Evolutionary conservation across 2,797 vertebrate genomes (phyloP), one percentile per base, ranked within the genome.

Genomic region (Bryconaethiops microstoma): DNA sequence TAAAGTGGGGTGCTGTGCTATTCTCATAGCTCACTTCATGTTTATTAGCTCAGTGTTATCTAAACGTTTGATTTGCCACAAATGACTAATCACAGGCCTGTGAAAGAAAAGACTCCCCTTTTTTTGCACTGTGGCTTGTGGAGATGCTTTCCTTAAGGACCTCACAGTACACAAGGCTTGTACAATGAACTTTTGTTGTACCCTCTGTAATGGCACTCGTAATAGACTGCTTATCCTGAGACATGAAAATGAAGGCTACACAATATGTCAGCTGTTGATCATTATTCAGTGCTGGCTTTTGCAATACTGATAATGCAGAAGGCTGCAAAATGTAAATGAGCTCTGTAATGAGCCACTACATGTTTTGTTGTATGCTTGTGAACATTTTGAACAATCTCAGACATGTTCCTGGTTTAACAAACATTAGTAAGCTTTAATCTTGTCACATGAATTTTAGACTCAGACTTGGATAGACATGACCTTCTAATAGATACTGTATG

Each of bases 21-120:
- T 57, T 71, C 68, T 78, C 25, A 52, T 59, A 70, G 52, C 57
- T 79, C 76, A 67, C 67, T 23, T 12, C n/a, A 68, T 83, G 77
- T 84, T 85, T 82, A 83, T 84, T 82, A 85, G 52, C 71, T 80
- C 65, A 23, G 77, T 55, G 17, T 79, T 87, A 65, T 73, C 57
- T 76, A 79, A 82, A 80, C 74, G 74, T 80, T 86, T 86, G 75
- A 82, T 82, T 77, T 80, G 74, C 48, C 64, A 62, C 17, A 29
- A 82, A 74, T 84, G 40, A 77, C 76, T 55, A 74, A 83, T 80
- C 59, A 64, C 74, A 60, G 42, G 1, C 25, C 45, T 63, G 76
- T 67, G 50, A 63, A 82, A 82, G 25, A 52, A 76, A 64, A 76
- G 29, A 14, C 1, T 52, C 54, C 40, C 63, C 50, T 72, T 21